phyloP scores from a whole-genome alignment of 1,140 invertebrate genomes.

The Aphaenogaster ashmeadi region DNA sequence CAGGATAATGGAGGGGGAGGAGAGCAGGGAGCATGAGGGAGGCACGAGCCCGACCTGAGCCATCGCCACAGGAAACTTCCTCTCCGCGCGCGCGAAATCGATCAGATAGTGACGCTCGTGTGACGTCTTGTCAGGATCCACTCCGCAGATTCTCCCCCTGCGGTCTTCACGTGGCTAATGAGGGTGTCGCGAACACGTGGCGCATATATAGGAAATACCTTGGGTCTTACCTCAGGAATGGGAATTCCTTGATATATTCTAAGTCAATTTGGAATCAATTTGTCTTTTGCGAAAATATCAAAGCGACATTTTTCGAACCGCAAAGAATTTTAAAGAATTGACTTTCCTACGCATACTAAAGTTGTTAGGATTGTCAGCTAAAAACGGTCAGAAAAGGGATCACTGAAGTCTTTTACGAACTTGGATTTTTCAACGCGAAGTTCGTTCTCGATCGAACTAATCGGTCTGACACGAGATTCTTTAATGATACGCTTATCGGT shows the following conservation, averaged over 20 bases:
- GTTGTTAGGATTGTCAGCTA: not conserved
- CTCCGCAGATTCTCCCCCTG: constrained; percentile 9
- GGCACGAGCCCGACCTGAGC: constrained; percentile 56
- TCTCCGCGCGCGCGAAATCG: constrained; percentile 56
- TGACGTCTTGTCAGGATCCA: constrained; percentile 47
- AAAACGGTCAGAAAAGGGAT: not conserved
- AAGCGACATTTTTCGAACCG: not conserved
- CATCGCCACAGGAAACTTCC: constrained; percentile 53
- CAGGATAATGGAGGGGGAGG: constrained; percentile 27
- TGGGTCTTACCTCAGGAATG: not conserved
- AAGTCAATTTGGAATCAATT: constrained; percentile 19
- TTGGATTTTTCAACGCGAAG: not conserved
- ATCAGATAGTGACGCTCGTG: constrained; percentile 51
- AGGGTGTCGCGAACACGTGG: constrained; percentile 19
- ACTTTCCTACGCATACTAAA: not conserved
- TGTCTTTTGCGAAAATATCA: not conserved
- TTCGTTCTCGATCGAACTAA: not conserved
- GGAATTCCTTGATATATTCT: not conserved
- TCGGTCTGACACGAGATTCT: not conserved
- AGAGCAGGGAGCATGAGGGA: constrained; percentile 28
- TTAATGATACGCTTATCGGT: not conserved
- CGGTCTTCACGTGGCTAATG: constrained; percentile 37
- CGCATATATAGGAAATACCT: not conserved
- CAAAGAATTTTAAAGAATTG: not conserved
- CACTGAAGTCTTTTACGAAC: not conserved